Conservation (phyloP, 2,113 vertebrate genomes). For the Amphilophus citrinellus region DNA sequence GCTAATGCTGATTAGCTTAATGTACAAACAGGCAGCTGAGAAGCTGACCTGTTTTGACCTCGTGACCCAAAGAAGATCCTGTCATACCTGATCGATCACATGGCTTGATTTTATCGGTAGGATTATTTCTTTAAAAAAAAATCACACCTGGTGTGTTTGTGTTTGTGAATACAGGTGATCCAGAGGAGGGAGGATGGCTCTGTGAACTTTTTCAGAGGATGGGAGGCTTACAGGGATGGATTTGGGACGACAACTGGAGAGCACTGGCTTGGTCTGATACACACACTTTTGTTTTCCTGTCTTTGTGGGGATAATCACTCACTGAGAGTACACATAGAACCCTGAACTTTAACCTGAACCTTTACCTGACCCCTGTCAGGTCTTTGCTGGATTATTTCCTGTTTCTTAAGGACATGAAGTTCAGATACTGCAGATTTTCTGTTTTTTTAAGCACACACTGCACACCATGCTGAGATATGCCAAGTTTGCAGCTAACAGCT, state of each 20-base stretch:
- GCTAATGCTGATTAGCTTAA: not conserved
- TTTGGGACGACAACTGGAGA: constrained; percentile 81
- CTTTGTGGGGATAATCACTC: not conserved
- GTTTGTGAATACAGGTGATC: constrained; percentile 81
- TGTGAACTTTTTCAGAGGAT: constrained; percentile 90
- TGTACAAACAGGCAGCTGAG: not conserved
- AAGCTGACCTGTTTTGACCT: not conserved
- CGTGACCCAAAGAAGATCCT: not conserved
- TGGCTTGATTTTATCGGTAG: not conserved
- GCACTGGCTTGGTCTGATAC: constrained; percentile 71
- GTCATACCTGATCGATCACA: not conserved
- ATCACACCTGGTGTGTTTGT: not conserved
- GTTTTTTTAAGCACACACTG: not conserved
- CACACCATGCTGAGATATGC: not conserved
- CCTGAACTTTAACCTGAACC: not conserved
- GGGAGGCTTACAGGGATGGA: constrained; percentile 89
- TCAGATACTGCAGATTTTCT: no score
- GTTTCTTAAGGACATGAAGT: no score
- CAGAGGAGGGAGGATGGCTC: constrained; percentile 90
- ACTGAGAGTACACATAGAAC: not conserved
- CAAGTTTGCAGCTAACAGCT: not conserved
- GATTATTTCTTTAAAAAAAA: not conserved
- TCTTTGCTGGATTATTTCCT: no score
- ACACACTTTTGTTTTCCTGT: not conserved
- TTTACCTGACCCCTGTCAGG: no score